A percentile compares a stretch with the other conserved stretches of the same genome.
phyloP scores from a whole-genome alignment of 2,113 vertebrate species.

The Dipodomys stephensi region DNA sequence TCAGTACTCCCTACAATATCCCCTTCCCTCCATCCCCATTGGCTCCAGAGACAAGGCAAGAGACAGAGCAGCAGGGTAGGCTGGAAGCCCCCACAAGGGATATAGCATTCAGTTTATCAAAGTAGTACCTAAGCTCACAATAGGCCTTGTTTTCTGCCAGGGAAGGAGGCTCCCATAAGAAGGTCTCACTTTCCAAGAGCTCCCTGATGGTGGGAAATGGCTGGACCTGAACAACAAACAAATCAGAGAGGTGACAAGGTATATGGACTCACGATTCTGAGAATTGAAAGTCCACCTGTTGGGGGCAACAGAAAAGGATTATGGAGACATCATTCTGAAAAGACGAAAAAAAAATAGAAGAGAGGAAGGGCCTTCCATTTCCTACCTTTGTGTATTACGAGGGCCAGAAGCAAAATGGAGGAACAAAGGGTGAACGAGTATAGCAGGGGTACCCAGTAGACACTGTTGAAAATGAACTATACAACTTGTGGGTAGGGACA shows the following conservation, averaged over 20 bases:
- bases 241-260: not conserved
- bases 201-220: not conserved
- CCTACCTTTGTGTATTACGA: not conserved
- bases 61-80: not conserved
- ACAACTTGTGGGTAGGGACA: too few species aligned
- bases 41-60: slow-evolving; percentile 34
- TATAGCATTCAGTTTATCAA: not conserved
- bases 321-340: not conserved
- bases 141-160: not conserved
- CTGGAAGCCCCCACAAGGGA: not conserved
- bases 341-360: slow-evolving; percentile 18
- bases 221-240: not conserved
- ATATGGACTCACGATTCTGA: not conserved
- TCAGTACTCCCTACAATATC: slow-evolving; percentile 46
- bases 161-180: not conserved
- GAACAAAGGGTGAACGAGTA: too few species aligned
- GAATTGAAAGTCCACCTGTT: not conserved
- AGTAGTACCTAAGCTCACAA: not conserved
- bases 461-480: too few species aligned
- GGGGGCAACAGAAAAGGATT: not conserved
- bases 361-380: not conserved
- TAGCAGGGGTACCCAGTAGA: too few species aligned
- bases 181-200: not conserved
- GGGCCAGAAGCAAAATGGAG: not conserved
- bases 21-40: not conserved